Evolutionary conservation across 2,888 invertebrate genomes (phyloP).

Genomic region (Athalia rosae): DNA sequence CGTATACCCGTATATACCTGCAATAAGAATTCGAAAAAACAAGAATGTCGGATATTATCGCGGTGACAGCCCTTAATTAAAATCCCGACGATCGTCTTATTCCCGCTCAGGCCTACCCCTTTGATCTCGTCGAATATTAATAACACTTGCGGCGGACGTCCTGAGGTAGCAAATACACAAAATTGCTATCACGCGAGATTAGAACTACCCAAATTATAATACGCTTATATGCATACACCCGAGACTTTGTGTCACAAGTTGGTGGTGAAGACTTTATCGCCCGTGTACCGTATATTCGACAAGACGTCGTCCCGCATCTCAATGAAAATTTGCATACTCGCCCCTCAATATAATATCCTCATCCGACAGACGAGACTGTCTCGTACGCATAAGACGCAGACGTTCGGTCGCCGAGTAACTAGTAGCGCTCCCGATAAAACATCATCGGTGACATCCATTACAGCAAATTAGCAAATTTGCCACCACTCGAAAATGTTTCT

Average conservation of each 20-base stretch:
- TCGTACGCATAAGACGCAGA: conserved; percentile 47
- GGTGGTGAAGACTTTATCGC: conserved; percentile 57
- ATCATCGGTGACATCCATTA: too few species aligned
- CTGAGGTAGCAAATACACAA: conserved; percentile 42
- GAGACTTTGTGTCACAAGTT: conserved; percentile 27
- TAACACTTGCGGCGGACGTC: conserved; percentile 39
- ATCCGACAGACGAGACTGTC: background rate
- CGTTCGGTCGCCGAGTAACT: conserved; percentile 44
- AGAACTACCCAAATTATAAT: conserved; percentile 25
- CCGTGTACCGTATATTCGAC: conserved; percentile 47
- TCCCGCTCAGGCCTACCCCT: background rate
- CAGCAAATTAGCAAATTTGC: too few species aligned
- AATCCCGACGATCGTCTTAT: conserved; percentile 29
- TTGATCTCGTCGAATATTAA: conserved; percentile 37
- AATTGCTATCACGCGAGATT: conserved; percentile 42
- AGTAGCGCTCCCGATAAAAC: conserved; percentile 49
- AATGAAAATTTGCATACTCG: conserved; percentile 61
- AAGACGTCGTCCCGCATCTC: conserved; percentile 2
- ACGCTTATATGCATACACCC: conserved; percentile 21
- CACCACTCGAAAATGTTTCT: too few species aligned
- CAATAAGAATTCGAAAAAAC: background rate
- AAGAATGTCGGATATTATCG: conserved; percentile 42
- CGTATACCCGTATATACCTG: too few species aligned
- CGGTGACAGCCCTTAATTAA: conserved; percentile 45
- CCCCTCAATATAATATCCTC: conserved; percentile 12